Base-by-base conservation (phyloP, 1,140 invertebrate species). In the Prorops nasuta region DNA sequence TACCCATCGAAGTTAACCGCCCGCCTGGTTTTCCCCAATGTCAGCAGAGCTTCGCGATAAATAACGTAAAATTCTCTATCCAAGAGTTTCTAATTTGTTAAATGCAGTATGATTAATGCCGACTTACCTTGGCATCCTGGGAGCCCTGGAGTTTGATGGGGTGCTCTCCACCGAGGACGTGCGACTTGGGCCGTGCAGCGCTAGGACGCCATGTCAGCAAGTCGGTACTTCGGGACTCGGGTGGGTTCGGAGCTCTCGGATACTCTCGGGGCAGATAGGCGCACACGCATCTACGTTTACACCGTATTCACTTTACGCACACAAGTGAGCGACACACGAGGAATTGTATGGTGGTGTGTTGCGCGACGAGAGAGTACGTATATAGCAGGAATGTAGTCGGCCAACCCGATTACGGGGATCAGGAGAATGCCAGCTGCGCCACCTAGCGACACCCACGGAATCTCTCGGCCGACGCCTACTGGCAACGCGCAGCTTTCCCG, bases 121-220 rank as follows among this genome's bases (percentile, higher is more conserved):
- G 51, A 60, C 67, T 71, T 67, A 71, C 69, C 67, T 70, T 56
- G 55, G 45, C 69, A 70, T 71, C 54, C 53, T 68, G 41, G 56
- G 46, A 51, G 31, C 45, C 38, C 49, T 53, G 38, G 46, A 57
- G 51, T 43, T 51, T 49, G 54, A 44, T 40, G 39, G 58, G 44
- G 54, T 15, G 49, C 54, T 53, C 57, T 51, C 50, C 54, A 45
- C 51, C 46, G 58, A 55, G 60, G 60, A 63, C 55, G 62, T 63
- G 54, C 55, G 54, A 63, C 59, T 69, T 56, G 39, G 53, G 31
- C 58, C 54, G 65, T 65, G 56, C 58, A 64, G 60, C 60, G 58
- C 71, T 70, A 74, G 69, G 69, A 76, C 73, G 73, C 73, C 73
- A 76, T 76, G 73, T 74, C 72, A 74, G 72, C 72, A 70, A 72